Evolutionary conservation across 2,797 vertebrate species (phyloP), one percentile per base, ranked within the genome.

Genomic region (Scomberomorus guttatus): DNA sequence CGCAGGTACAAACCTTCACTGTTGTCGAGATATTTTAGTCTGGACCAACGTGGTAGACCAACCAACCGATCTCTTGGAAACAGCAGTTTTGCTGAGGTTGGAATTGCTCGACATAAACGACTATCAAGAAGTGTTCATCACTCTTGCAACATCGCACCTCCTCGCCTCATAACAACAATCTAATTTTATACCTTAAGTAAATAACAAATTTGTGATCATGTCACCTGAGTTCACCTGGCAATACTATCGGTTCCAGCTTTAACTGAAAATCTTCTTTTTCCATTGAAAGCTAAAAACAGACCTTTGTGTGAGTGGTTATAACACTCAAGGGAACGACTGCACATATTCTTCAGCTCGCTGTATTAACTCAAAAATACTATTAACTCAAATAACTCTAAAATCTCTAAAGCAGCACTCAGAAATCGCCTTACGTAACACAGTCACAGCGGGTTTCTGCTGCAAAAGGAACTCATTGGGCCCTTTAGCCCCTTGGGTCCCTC

Each of bases 351-450:
- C 29, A 29, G 27, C 48, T n/a, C 56, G 17, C 39, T 48, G 55
- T 13, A 80, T 74, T 15, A 82, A 39, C 56, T 55, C 61, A 50
- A 50, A 32, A 32, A 32, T 6, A 32, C 29, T 32, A 32, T 32
- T 32, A 32, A 32, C 29, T 32, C 29, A 9, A 80, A 80, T 85
- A 51, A 22, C 69, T 32, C 51, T 27, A 20, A 50, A 32, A 55
- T 27, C 50, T 70, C 32, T 61, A 17, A 56, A 76, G 63, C 46
- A 37, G 29, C 48, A 20, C 42, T 24, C 4, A 48, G 27, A 72
- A 77, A 73, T 73, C 67, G 0, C 4, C 72, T 91, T 88, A 87
- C 55, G 13, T 81, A 90, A 90, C 77, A 32, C 60, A 27, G 34
- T 71, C 15, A 24, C 63, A 50, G 37, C n/a, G 4, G 46, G 62